Evolutionary conservation across 2,888 invertebrate genomes (phyloP).

Genomic region (Pseudoips prasinana): DNA sequence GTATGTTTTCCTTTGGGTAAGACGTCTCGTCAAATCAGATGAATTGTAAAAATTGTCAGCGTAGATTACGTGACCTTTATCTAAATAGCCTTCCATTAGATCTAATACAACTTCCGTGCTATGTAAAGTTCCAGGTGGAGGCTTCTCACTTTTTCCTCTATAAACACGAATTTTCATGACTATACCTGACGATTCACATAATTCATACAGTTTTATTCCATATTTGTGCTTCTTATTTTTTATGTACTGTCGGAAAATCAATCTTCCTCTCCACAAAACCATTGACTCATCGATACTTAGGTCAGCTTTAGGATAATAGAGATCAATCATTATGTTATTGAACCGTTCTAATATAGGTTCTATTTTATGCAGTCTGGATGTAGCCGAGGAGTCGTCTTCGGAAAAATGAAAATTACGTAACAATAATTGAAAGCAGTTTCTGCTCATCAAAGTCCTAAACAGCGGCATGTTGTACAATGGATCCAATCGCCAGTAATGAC

Average conservation of each 20-base stretch:
- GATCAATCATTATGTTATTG: constrained; percentile 1
- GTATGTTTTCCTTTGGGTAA: constrained; percentile 9
- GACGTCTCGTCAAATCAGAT: constrained; percentile 12
- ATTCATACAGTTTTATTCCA: constrained; percentile 1
- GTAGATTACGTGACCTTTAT: constrained; percentile 14
- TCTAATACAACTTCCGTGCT: constrained; percentile 12
- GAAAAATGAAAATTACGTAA: neutral
- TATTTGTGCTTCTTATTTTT: constrained; percentile 1
- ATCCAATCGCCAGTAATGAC: constrained; percentile 16
- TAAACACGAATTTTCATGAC: constrained; percentile 13
- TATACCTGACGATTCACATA: constrained; percentile 6
- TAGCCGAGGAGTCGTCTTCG: constrained; percentile 1
- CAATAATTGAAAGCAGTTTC: constrained; percentile 1
- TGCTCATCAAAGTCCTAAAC: too few relatives aligned
- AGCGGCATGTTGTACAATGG: too few relatives aligned
- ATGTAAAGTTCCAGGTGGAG: constrained; percentile 12
- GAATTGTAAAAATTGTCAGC: constrained; percentile 18
- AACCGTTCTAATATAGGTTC: constrained; percentile 1
- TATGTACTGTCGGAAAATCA: constrained; percentile 1
- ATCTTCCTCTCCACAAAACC: constrained; percentile 3
- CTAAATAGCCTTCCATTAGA: constrained; percentile 13
- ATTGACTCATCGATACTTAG: constrained; percentile 4
- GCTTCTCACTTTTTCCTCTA: constrained; percentile 9
- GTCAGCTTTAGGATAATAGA: neutral
- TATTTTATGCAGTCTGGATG: constrained; percentile 2